Evolutionary conservation across 2,888 invertebrate species (phyloP), one percentile per base, ranked within the genome.

Genomic region (Erebia aethiops): DNA sequence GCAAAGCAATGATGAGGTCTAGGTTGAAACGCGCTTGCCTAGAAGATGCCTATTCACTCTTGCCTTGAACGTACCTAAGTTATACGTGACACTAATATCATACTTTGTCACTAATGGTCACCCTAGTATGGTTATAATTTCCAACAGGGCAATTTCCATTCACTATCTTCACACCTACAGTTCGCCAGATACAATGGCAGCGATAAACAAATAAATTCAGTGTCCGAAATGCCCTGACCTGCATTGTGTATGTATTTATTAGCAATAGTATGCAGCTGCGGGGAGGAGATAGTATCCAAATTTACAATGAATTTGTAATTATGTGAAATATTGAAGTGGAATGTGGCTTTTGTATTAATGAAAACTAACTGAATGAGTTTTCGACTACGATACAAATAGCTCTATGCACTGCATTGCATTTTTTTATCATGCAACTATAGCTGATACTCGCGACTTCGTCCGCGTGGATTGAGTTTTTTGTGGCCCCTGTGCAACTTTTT

Each of bases 191-290:
- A 64, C 67, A 71, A 67, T 63, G 51, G 52, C 49, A 13, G 56
- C 65, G 18, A 67, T 66, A 66, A 60, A 68, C 63, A 72, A 67
- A 72, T 65, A 70, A 65, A 70, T 70, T 54, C 26, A 35, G 61
- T 16, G 57, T 56, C 43, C 61, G 52, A 62, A 61, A 26, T 58
- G 49, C 67, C 56, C 26, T 67, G 70, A 66, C 66, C 70, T 70
- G 70, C 54, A 70, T 70, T 70, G 61, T 67, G 67, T 35, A 66
- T 56, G 62, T 70, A 67, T 70, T 70, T 70, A 70, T 70, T 70
- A 70, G 65, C 67, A 35, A 51, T 16, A 35, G 13, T n/a, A 49
- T n/a, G 62, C 70, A 70, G 70, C 70, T 67, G 70, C 60, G 51
- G 7, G 11, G 13, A 46, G 54, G 43, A 56, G 70, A 70, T 70